phyloP scores from a whole-genome alignment of 2,113 vertebrate species.

The Corydoras maculifer region DNA sequence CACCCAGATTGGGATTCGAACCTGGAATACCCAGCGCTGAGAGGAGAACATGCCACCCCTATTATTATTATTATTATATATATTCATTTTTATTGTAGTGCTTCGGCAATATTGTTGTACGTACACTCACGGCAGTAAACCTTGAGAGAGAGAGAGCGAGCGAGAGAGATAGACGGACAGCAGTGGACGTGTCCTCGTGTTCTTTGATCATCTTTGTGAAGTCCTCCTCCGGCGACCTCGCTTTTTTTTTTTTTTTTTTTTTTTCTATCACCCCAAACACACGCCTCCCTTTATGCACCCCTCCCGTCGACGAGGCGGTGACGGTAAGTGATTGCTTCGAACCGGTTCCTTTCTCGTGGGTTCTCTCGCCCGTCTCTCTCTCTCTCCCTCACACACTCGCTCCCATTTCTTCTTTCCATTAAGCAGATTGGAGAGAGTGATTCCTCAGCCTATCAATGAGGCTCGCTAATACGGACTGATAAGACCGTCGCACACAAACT shows the following conservation, averaged over 20 bases:
- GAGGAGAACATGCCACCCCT: too few relatives aligned
- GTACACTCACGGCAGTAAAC: slow-evolving; percentile 10
- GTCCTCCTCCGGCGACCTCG: too few relatives aligned
- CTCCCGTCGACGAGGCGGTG: not conserved
- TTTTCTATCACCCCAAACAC: slow-evolving; percentile 5
- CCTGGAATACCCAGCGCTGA: too few relatives aligned
- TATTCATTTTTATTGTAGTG: too few relatives aligned
- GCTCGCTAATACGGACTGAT: slow-evolving; percentile 68
- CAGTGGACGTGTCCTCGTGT: slow-evolving; percentile 26
- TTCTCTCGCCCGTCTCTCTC: slow-evolving; percentile 10
- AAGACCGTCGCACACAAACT: slow-evolving; percentile 27
- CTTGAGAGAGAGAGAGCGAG: not conserved
- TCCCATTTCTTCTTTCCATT: slow-evolving; percentile 43
- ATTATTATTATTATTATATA: too few relatives aligned
- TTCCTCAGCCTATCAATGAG: slow-evolving; percentile 61
- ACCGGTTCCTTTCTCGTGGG: not conserved
- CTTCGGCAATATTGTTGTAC: not conserved
- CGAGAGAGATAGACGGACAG: not conserved
- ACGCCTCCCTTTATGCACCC: slow-evolving; percentile 30
- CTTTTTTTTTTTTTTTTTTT: too few relatives aligned
- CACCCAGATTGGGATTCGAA: too few relatives aligned
- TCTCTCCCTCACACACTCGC: slow-evolving; percentile 40
- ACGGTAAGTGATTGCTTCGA: not conserved
- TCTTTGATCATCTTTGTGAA: slow-evolving; percentile 13
- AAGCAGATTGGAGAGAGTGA: slow-evolving; percentile 59